Base-by-base conservation (phyloP, 2,797 vertebrate genomes). In the Scolopax bukidnonensis region DNA sequence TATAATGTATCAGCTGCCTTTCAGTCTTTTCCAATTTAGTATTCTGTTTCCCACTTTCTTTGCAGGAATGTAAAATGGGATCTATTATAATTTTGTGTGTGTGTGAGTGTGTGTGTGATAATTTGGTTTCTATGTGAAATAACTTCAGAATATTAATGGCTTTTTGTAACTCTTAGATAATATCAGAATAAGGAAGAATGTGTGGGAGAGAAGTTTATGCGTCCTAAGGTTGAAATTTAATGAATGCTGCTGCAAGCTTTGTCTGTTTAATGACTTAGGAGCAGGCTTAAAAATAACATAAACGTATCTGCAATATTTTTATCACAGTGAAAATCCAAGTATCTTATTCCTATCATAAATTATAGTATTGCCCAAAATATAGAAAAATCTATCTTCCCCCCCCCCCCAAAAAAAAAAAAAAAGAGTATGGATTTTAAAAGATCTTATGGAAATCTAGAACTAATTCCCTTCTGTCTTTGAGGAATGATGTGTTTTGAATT, bases 121-220 rank as follows among this genome's bases (percentile, higher is more conserved):
- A 87, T 95, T 96, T 93, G 70, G 93, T 96, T 93, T 63, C 53
- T 38, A 61, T 40, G 61, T 83, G 16, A 85, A 93, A 89, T 57
- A 16, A 75, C 40, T 60, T 79, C 41, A 53, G 59, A 94, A 87
- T 90, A 47, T 24, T 79, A 88, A 84, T 74, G 74, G 27, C 25
- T 65, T 90, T 92, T 95, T 87, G 85, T 79, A 82, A 63, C 40
- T 50, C 60, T 9, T 56, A 64, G 85, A 57, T 77, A 82, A 53
- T 41, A 71, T 70, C 77, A 48, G 43, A 48, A 73, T 8, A 69
- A 48, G 64, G 40, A 67, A n/a, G 53, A 84, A 25, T 1, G 2
- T 2, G 17, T 60, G 24, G n/a, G 27, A 51, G 53, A 81, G 45
- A 3, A 32, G 36, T 41, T 86, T 75, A 30, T 79, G 32, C 11